Conservation (phyloP, 2,113 vertebrate species). For the Pteronura brasiliensis region DNA sequence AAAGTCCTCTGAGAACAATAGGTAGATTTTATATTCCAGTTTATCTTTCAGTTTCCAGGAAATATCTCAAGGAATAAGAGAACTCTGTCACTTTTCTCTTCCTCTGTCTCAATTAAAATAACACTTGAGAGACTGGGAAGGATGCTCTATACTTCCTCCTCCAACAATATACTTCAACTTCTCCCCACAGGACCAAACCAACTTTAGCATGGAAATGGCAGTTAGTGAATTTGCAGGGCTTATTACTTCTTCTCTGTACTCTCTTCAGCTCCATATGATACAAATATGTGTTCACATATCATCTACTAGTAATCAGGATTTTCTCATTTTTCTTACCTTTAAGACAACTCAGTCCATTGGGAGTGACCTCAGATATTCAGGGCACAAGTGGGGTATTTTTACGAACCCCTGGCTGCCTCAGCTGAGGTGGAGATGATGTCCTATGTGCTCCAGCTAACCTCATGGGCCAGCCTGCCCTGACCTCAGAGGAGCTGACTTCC, state of each 20-base stretch:
- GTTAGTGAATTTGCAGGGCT: neutral
- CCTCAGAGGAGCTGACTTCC: conserved; percentile 67
- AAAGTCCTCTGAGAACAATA: neutral
- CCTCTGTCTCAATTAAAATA: neutral
- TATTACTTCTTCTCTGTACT: neutral
- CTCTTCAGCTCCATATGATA: neutral
- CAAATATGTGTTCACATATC: neutral
- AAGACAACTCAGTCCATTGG: conserved; percentile 72
- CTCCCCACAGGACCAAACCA: neutral
- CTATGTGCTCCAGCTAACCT: conserved; percentile 72
- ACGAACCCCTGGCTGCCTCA: conserved; percentile 69
- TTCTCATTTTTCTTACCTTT: neutral
- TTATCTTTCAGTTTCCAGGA: neutral
- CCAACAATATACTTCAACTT: neutral
- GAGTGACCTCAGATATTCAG: conserved; percentile 65
- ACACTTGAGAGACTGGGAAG: neutral
- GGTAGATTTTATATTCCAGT: neutral
- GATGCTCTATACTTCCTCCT: neutral
- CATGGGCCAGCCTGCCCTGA: conserved; percentile 44
- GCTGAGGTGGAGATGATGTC: conserved; percentile 80
- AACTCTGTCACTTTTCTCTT: neutral
- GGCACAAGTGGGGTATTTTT: neutral
- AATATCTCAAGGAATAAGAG: neutral
- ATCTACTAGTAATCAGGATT: neutral
- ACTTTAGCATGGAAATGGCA: neutral